A percentile compares a stretch with the other conserved stretches of the same genome.
Conservation (phyloP, 2,113 vertebrate species). For the Pseudorhombus dupliciocellatus region DNA sequence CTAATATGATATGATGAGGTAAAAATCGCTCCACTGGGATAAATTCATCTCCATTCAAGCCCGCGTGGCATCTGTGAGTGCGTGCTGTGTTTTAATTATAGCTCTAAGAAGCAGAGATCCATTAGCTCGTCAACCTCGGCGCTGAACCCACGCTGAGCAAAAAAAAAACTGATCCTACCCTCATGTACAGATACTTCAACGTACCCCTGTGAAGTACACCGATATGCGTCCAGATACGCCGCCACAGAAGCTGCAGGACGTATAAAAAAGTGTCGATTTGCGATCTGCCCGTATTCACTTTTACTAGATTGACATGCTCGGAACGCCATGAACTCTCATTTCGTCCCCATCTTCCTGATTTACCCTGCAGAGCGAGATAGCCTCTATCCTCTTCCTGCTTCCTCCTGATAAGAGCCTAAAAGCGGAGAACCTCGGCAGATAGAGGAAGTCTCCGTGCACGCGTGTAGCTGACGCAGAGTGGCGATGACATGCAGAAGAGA, state of each 20-base stretch:
- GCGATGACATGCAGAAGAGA: slow-evolving; percentile 39
- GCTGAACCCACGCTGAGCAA: slow-evolving; percentile 37
- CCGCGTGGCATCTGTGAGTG: slow-evolving; percentile 12
- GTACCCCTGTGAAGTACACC: slow-evolving; percentile 53
- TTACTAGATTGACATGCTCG: neutral
- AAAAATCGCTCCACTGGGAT: neutral
- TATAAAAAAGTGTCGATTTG: neutral
- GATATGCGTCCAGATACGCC: slow-evolving; percentile 38
- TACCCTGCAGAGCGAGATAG: slow-evolving; percentile 34
- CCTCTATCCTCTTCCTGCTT: slow-evolving; percentile 60
- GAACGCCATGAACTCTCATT: slow-evolving; percentile 39
- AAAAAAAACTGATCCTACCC: slow-evolving; percentile 19
- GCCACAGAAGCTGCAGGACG: neutral
- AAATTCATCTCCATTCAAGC: slow-evolving; percentile 32
- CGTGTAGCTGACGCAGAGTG: slow-evolving; percentile 33
- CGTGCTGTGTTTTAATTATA: slow-evolving; percentile 40
- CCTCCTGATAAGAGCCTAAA: slow-evolving; percentile 54
- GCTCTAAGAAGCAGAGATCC: slow-evolving; percentile 49
- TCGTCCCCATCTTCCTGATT: slow-evolving; percentile 37
- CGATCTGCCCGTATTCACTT: neutral
- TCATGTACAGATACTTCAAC: slow-evolving; percentile 32
- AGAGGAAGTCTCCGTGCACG: slow-evolving; percentile 28
- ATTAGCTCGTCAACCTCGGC: slow-evolving; percentile 53
- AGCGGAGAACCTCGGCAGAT: slow-evolving; percentile 20
- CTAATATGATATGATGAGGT: slow-evolving; percentile 11